These are phyloP conservation scores for Pandion haliaetus DNA, from an alignment of 2,113 vertebrate species.

Conservation along the genomic window DNA sequence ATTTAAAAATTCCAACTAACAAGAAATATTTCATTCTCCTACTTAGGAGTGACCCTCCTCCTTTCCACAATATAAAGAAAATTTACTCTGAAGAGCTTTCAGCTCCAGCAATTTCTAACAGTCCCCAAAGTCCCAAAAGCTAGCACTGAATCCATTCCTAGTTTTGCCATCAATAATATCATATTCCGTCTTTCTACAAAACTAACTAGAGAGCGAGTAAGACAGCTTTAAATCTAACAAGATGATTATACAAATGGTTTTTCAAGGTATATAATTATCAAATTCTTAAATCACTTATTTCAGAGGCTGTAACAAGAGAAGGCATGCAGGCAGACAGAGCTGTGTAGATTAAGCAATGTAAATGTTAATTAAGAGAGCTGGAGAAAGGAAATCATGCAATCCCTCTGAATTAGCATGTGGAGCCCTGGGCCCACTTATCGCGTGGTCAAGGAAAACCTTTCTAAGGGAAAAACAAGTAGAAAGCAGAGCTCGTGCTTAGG, in stretches of 20 bases:
- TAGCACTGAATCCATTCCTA: background rate
- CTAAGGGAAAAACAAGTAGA: background rate
- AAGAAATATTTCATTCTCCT: background rate
- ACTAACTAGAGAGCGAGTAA: background rate
- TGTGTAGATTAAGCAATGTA: background rate
- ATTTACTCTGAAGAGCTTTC: background rate
- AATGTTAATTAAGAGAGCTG: background rate
- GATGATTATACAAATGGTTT: background rate
- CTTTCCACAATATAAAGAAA: background rate
- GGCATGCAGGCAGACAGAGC: background rate
- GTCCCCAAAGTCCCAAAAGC: background rate
- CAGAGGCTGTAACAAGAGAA: constrained; percentile 9
- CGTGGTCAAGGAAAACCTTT: background rate
- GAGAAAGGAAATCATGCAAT: background rate
- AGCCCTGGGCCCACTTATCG: background rate
- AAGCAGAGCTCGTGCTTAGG: background rate
- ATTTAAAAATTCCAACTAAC: background rate
- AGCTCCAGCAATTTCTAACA: background rate
- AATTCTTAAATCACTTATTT: constrained; percentile 6
- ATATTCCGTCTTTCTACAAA: background rate
- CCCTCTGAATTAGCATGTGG: background rate
- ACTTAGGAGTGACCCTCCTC: background rate
- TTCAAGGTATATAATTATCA: constrained; percentile 1
- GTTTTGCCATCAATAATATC: background rate
- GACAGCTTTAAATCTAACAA: background rate